Evolutionary conservation across 1,140 invertebrate species (phyloP), one percentile per base, ranked within the genome.

Genomic region (Lordiphosa mommai): DNA sequence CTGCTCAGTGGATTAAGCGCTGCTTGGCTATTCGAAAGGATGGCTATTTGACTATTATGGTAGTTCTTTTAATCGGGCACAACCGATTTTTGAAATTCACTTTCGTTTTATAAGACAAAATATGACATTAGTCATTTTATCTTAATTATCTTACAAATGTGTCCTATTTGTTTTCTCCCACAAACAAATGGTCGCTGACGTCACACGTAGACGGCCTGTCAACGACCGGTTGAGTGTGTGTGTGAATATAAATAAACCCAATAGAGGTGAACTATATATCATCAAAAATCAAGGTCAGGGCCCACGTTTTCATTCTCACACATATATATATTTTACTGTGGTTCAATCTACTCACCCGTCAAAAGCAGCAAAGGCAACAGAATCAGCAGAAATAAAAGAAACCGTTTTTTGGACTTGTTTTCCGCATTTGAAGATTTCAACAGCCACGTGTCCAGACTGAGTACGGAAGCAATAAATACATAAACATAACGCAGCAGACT

Each of bases 371-470:
- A 66, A 2, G 90, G 90, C 48, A 91, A 23, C 32, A 91, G 30
- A 34, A 90, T 72, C n/a, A 91, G 69, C n/a, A 88, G 29, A 1
- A 88, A 30, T n/a, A 89, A 50, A 4, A 89, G 53, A 50, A 89
- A 87, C 49, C 88, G 77, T 51, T 89, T 89, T 43, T 84, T 86
- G 2, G 72, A 63, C 29, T 77, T 74, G 50, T 76, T 79, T 9
- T 87, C 72, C 12, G 72, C 53, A 41, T 66, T 71, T 4, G 59
- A 66, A 10, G 86, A 88, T 41, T 70, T 74, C 38, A 91, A 50
- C 44, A 91, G 38, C 89, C 89, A 91, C 3, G 90, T 91, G 61
- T 91, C 91, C 68, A 90, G 56, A 48, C 88, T 84, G 59, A 91
- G 88, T 5, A 91, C 61, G 12, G 77, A 79, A 40, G 85, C 86